Base-by-base conservation (phyloP, 2,113 vertebrate genomes). In the Sterrhoptilus dennistouni region DNA sequence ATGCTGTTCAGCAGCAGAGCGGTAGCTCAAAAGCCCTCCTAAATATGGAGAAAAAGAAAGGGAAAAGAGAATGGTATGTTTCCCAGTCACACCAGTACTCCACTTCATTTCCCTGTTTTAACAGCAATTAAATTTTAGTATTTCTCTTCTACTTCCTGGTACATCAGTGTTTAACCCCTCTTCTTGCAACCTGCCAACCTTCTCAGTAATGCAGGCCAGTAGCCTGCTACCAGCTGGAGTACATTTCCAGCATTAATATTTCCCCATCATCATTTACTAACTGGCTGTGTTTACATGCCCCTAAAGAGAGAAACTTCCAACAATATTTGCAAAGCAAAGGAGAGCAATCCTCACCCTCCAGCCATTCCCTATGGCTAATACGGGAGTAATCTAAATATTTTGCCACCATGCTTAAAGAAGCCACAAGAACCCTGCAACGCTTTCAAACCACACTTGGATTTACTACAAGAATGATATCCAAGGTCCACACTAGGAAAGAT, bases 1-100 rank as follows among this genome's bases (percentile, higher is more conserved):
- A 98, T 98, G 96, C 97, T 98, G 98, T 95, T 97, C 96, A 98
- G 97, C 97, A 98, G 96, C 93, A 95, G 95, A 87, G 92, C 78
- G 4, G 97, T 91, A 93, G 97, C 96, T 97, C 91, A 28, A 88
- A 97, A 97, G 97, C 96, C 98, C 96, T 97, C 98, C 98, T 98
- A 60, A 71, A 97, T 33, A 78, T 36, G n/a, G 76, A 90, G 45
- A 95, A 89, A 36, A 76, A 75, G 49, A 45, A 53, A 79, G 44
- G 31, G 65, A 7, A 17, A 44, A 11, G 33, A 53, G 75, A 65
- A 87, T 83, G 54, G 40, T 96, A 40, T n/a, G 61, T 87, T 74
- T 92, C 63, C 64, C 74, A 86, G 42, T 85, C 60, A 76, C 23
- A 74, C 8, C 15, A 63, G 54, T 14, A 90, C 18, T 29, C 44